Conservation (phyloP, 2,888 invertebrate species). For the Ornithoptera alexandrae region DNA sequence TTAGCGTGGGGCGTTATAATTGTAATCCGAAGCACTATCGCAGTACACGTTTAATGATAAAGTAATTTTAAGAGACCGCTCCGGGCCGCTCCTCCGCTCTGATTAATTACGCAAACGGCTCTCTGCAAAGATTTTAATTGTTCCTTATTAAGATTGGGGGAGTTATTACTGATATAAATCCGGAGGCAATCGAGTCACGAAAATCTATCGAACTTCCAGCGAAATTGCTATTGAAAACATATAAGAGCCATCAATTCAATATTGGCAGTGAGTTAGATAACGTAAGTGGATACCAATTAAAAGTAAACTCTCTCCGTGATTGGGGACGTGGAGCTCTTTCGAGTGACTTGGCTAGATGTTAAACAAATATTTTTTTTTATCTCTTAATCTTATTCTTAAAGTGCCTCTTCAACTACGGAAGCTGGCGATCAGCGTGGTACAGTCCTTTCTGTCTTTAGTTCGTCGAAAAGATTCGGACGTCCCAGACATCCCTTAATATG, state of each 20-base stretch:
- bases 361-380: too few species aligned
- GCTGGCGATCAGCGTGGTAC: too few species aligned
- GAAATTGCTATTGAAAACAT: constrained; percentile 19
- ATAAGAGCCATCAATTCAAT: constrained; percentile 12
- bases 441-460: too few species aligned
- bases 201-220: constrained; percentile 13
- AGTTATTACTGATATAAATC: constrained; percentile 31
- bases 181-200: constrained; percentile 28
- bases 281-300: constrained; percentile 9
- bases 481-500: too few species aligned
- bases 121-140: constrained; percentile 36
- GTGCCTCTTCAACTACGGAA: too few species aligned
- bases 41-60: constrained; percentile 14
- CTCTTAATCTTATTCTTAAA: too few species aligned
- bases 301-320: background rate
- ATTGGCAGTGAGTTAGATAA: background rate
- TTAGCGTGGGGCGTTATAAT: background rate
- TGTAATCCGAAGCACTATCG: constrained; percentile 16
- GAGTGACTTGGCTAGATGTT: too few species aligned
- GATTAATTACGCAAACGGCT: constrained; percentile 37
- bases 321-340: too few species aligned
- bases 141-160: constrained; percentile 34
- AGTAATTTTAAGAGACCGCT: constrained; percentile 22
- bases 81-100: constrained; percentile 20
- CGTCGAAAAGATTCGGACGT: too few species aligned